These are phyloP conservation scores for Olivierus martensii DNA, from an alignment of 1,140 invertebrate species.

Conservation along the genomic window DNA sequence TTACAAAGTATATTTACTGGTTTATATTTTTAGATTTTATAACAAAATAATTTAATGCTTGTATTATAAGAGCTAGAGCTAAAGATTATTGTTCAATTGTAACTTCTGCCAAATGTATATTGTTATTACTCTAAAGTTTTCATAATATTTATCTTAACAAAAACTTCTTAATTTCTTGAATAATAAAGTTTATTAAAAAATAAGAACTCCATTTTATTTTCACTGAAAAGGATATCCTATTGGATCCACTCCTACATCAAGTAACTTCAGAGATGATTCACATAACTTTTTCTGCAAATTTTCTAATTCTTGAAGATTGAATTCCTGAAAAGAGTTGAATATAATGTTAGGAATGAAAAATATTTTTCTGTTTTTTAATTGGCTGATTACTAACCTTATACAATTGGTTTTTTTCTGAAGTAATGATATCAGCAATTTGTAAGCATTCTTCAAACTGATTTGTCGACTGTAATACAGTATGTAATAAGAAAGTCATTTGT, in stretches of 20 bases:
- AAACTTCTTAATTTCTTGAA: too few species aligned
- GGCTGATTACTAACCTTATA: slow-evolving; percentile 43
- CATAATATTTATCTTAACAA: too few species aligned
- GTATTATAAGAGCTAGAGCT: too few species aligned
- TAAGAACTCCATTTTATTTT: too few species aligned
- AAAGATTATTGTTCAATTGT: too few species aligned
- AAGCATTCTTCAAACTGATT: slow-evolving; percentile 60
- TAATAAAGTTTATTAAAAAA: too few species aligned
- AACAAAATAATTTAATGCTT: too few species aligned
- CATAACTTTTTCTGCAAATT: slow-evolving; percentile 61
- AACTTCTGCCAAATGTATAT: too few species aligned
- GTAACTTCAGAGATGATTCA: slow-evolving; percentile 55
- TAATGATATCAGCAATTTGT: slow-evolving; percentile 60
- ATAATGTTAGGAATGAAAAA: too few species aligned
- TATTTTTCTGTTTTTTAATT: neutral
- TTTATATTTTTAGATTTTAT: too few species aligned
- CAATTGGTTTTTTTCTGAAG: slow-evolving; percentile 56
- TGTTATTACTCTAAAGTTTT: too few species aligned
- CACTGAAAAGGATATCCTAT: slow-evolving; percentile 27
- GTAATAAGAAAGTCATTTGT: slow-evolving; percentile 53
- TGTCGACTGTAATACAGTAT: slow-evolving; percentile 60
- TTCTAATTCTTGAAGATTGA: slow-evolving; percentile 54
- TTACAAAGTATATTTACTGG: too few species aligned
- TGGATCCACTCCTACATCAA: slow-evolving; percentile 46
- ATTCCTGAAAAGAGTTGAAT: slow-evolving; percentile 38